Evolutionary conservation across 2,113 vertebrate genomes (phyloP).

Genomic region (Archocentrus centrarchus): DNA sequence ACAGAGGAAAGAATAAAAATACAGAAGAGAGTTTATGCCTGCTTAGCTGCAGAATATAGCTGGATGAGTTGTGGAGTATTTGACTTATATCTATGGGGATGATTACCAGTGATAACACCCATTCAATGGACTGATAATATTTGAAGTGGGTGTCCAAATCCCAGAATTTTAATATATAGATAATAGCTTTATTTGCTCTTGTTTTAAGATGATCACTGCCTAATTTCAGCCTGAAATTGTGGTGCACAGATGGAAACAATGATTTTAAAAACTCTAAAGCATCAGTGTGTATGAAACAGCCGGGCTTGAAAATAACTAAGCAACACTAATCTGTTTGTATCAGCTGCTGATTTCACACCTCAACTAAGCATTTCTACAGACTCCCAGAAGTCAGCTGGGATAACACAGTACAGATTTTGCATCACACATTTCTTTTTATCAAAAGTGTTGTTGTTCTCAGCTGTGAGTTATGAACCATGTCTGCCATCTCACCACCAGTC

Average conservation of each 20-base stretch:
- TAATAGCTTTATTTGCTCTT: background rate
- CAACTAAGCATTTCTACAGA: constrained; percentile 10
- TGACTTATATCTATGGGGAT: background rate
- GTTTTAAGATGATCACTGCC: background rate
- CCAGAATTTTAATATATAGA: background rate
- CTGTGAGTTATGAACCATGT: constrained; percentile 29
- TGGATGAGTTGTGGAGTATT: background rate
- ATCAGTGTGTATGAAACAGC: background rate
- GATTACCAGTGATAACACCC: background rate
- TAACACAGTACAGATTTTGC: constrained; percentile 22
- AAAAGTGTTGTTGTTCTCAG: constrained; percentile 38
- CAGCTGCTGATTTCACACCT: constrained; percentile 10
- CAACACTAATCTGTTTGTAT: background rate
- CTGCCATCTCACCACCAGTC: constrained; percentile 21
- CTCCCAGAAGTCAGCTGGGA: constrained; percentile 14
- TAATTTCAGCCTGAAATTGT: background rate
- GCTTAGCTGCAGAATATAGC: constrained; percentile 21
- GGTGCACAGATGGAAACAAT: background rate
- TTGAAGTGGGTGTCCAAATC: background rate
- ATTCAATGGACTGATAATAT: background rate
- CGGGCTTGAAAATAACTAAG: background rate
- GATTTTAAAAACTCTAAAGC: background rate
- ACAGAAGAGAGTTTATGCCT: constrained; percentile 35
- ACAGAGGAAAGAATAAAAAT: constrained; percentile 22
- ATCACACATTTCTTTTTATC: constrained; percentile 23